Evolutionary conservation across 1,140 invertebrate genomes (phyloP).

Genomic region (Plectrocnemia conspersa): DNA sequence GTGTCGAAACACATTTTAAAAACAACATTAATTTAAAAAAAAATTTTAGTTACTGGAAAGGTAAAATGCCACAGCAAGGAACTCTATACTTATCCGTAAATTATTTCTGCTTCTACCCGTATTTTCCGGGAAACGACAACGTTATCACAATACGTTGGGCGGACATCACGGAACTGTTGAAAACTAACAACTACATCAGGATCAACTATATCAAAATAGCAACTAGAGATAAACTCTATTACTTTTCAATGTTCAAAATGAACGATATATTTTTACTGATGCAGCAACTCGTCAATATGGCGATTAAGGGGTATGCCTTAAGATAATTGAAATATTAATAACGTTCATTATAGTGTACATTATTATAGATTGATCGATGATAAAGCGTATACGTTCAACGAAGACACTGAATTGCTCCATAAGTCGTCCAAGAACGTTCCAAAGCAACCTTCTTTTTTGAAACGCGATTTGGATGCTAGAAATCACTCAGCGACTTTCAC

Average conservation of each 20-base stretch:
- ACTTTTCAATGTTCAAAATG: conserved; percentile 87
- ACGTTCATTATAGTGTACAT: conserved; percentile 22
- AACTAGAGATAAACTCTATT: conserved; percentile 76
- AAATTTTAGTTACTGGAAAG: conserved; percentile 84
- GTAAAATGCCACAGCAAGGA: conserved; percentile 86
- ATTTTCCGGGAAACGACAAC: conserved; percentile 86
- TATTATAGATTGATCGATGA: conserved; percentile 74
- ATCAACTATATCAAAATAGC: conserved; percentile 82
- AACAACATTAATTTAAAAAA: conserved; percentile 2
- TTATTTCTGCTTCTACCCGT: conserved; percentile 94
- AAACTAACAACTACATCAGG: conserved; percentile 73
- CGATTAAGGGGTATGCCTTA: conserved; percentile 77
- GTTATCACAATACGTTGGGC: conserved; percentile 84
- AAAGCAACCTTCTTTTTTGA: conserved; percentile 82
- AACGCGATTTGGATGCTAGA: conserved; percentile 91
- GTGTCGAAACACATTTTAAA: not conserved
- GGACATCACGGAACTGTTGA: conserved; percentile 68
- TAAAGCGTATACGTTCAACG: conserved; percentile 70
- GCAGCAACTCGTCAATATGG: conserved; percentile 93
- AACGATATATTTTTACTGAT: conserved; percentile 87
- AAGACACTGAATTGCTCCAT: conserved; percentile 74
- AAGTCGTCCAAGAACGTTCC: conserved; percentile 82
- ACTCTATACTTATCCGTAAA: conserved; percentile 95
- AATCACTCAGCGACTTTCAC: conserved; percentile 85
- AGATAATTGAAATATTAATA: conserved; percentile 9